Percentiles rank a stretch among this genome's conserved stretches.
Evolutionary conservation across 2,113 vertebrate genomes (phyloP).

Genomic region (Ahaetulla prasina): DNA sequence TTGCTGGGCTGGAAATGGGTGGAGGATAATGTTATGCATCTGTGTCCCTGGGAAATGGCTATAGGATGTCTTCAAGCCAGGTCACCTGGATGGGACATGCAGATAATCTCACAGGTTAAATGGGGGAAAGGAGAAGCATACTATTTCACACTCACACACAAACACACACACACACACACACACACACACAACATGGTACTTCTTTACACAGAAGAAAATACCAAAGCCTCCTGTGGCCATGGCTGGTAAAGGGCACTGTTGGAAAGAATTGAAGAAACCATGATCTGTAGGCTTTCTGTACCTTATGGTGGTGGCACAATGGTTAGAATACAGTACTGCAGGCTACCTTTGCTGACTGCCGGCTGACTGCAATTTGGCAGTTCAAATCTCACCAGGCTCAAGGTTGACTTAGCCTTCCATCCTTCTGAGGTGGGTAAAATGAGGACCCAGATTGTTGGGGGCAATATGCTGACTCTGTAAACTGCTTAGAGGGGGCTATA

Average conservation of each 20-base stretch:
- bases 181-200: neutral
- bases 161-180: neutral
- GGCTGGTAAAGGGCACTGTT: neutral
- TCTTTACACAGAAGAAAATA: neutral
- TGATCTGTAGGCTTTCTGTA: neutral
- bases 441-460: no score
- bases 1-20: neutral
- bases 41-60: neutral
- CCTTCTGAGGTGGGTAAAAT: no score
- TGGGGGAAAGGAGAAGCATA: neutral
- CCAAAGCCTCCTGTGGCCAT: neutral
- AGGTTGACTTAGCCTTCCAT: no score
- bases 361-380: no score
- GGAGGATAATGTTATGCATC: neutral
- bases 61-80: neutral
- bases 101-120: neutral
- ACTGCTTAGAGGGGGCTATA: no score
- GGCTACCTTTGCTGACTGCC: no score
- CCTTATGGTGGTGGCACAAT: neutral
- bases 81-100: neutral
- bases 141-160: neutral
- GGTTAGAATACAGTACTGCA: no score
- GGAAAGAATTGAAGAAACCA: neutral
- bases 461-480: no score
- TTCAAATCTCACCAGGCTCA: no score